Evolutionary conservation across 2,113 vertebrate species (phyloP), one percentile per base, ranked within the genome.

Genomic region (Corvus cornix): DNA sequence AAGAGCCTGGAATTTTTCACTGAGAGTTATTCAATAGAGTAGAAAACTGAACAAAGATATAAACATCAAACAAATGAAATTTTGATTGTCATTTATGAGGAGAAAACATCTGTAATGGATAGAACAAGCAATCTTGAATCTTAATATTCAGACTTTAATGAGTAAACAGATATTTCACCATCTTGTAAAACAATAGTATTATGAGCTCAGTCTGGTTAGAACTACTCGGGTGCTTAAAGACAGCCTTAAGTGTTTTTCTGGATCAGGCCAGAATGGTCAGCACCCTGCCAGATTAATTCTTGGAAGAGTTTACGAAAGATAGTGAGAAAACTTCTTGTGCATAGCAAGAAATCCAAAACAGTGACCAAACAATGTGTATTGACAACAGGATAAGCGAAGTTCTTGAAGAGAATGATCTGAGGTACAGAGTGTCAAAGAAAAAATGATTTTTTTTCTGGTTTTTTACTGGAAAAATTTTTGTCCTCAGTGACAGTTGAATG

Each of bases 161-260:
- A 95, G 88, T 96, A 97, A 97, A 97, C 94, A 97, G 90, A 95
- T 97, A 96, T 97, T 97, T 96, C 96, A 96, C 64, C 96, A 97
- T 97, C 96, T 95, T 95, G 95, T 97, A 97, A 96, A 97, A 97
- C 95, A 96, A 97, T 97, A 59, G 92, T 70, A 90, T 93, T 96
- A 95, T 96, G 92, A 95, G 76, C 86, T 95, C 94, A 95, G 48
- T 95, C 96, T 97, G 95, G 95, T 95, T 96, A 93, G 86, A 95
- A 89, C 95, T 97, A 92, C 89, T 97, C 3, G 89, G 76, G 76
- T 96, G 63, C 94, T 74, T 95, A 77, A 96, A 96, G 94, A 92
- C 72, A 95, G 39, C 31, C 90, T 95, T 93, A 96, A 96, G 88
- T 94, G 96, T 93, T 96, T 96, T 95, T 95, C 96, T 97, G 94